phyloP scores from a whole-genome alignment of 2,797 vertebrate genomes.

The Acanthurus lineatus region DNA sequence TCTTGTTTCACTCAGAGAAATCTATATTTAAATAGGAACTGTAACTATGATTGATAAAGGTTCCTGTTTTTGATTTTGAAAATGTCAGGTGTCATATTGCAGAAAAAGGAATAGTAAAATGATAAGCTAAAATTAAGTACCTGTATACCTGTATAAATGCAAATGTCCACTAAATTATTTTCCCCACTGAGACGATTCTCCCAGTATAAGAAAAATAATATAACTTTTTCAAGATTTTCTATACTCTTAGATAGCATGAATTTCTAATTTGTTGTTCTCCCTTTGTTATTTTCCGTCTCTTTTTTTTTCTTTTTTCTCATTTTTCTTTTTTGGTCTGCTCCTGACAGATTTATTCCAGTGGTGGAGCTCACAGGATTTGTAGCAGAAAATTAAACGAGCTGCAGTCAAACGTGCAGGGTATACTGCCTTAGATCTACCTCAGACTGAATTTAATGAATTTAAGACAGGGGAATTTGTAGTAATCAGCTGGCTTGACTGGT shows the following conservation, averaged over 20 bases:
- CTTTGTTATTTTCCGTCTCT: not conserved
- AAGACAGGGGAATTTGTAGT: constrained; percentile 12
- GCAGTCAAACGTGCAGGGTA: constrained; percentile 34
- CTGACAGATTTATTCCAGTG: constrained; percentile 38
- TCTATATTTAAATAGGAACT: not conserved
- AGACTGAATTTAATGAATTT: constrained; percentile 36
- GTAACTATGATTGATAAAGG: not conserved
- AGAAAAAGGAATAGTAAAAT: not conserved
- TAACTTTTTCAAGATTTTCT: too few relatives aligned
- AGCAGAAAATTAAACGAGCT: constrained; percentile 44
- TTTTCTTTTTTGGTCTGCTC: not conserved
- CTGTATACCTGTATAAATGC: too few relatives aligned
- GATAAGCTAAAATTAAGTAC: constrained; percentile 4
- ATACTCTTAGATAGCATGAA: too few relatives aligned
- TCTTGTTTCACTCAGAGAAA: constrained; percentile 17
- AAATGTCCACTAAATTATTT: not conserved
- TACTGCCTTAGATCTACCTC: constrained; percentile 25
- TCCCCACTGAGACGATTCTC: not conserved
- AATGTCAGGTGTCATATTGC: not conserved
- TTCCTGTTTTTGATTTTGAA: not conserved
- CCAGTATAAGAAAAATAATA: too few relatives aligned
- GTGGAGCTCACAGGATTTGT: constrained; percentile 48
- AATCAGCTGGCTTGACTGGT: constrained; percentile 3
- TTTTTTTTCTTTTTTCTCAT: not conserved
- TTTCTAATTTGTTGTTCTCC: too few relatives aligned